A percentile compares a stretch with the other conserved stretches of the same genome.
These are phyloP conservation scores for Lontra canadensis DNA, from an alignment of 2,113 vertebrate genomes.

Conservation along the genomic window DNA sequence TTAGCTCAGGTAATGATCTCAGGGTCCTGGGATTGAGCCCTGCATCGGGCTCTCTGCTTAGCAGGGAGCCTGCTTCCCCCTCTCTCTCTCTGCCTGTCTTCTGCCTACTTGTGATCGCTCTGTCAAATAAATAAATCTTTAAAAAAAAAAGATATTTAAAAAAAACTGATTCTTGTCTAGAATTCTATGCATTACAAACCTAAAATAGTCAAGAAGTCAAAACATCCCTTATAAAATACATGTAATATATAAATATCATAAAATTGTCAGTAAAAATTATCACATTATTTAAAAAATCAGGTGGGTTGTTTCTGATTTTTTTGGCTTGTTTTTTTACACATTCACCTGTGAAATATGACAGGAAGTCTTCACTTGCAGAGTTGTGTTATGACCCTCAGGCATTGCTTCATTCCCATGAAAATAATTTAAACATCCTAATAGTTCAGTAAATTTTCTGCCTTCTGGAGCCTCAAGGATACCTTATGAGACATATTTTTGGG, in stretches of 20 bases:
- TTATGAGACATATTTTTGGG: conserved; percentile 6
- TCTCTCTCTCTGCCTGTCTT: too few relatives aligned
- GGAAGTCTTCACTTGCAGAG: background rate
- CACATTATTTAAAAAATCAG: background rate
- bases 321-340: background rate
- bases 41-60: too few relatives aligned
- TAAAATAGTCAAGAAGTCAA: background rate
- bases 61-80: too few relatives aligned
- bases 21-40: too few relatives aligned
- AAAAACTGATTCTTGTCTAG: background rate
- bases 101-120: too few relatives aligned
- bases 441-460: background rate
- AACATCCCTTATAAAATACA: background rate
- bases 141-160: too few relatives aligned
- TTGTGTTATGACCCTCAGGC: background rate
- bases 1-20: too few relatives aligned
- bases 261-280: background rate
- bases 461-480: background rate
- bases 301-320: background rate
- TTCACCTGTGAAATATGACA: background rate
- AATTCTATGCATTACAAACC: background rate
- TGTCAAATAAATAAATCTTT: too few relatives aligned
- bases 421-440: conserved; percentile 29
- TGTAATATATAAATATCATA: background rate
- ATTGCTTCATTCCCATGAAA: background rate